phyloP scores from a whole-genome alignment of 1,140 invertebrate genomes.

The Hetaerina americana region DNA sequence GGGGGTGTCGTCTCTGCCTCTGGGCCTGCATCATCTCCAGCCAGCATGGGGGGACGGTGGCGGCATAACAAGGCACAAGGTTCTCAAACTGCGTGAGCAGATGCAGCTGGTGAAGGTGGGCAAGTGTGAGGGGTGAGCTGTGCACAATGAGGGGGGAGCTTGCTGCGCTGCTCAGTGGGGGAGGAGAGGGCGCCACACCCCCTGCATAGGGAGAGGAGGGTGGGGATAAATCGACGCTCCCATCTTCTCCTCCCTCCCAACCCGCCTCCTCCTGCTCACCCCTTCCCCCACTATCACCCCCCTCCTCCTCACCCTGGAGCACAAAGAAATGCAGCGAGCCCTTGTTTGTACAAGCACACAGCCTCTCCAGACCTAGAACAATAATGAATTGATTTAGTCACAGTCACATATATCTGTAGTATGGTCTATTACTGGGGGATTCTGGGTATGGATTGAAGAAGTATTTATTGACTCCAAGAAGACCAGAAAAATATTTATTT shows the following conservation, averaged over 20 bases:
- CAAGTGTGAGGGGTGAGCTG: constrained; percentile 19
- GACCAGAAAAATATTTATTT: no score
- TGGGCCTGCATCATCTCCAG: constrained; percentile 81
- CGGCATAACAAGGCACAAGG: constrained; percentile 50
- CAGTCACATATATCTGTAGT: constrained; percentile 19
- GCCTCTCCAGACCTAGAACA: constrained; percentile 55
- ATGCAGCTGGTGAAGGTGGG: constrained; percentile 42
- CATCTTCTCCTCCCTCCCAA: neutral
- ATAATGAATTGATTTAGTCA: constrained; percentile 7
- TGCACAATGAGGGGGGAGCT: neutral
- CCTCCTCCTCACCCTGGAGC: constrained; percentile 24
- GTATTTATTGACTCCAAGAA: no score
- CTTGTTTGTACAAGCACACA: constrained; percentile 65
- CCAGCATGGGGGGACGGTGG: constrained; percentile 86
- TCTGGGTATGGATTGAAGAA: no score
- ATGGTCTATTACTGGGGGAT: no score
- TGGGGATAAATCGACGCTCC: neutral
- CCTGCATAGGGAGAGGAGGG: neutral
- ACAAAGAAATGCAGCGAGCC: constrained; percentile 74
- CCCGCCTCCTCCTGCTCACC: neutral
- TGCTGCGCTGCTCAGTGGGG: neutral
- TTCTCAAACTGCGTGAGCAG: constrained; percentile 50
- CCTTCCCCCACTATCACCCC: neutral
- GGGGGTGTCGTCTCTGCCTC: constrained; percentile 67
- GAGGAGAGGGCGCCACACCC: neutral